Percentiles rank a stretch among this genome's conserved stretches.
These are phyloP conservation scores for Semibalanus balanoides DNA, from an alignment of 1,140 invertebrate species.

Conservation along the genomic window DNA sequence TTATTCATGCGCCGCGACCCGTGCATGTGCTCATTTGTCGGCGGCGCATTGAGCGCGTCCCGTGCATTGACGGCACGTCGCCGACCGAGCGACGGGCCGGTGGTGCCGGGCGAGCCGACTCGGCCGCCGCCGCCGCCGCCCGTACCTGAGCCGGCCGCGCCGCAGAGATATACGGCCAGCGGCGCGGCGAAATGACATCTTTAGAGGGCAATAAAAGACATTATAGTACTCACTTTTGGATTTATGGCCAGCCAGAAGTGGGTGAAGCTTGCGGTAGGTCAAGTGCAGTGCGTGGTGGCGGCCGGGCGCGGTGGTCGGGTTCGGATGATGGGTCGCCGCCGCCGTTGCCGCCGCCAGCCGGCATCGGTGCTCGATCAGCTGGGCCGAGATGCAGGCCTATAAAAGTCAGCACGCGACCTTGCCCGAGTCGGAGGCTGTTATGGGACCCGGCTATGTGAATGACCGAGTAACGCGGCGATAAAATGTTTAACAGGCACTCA, in stretches of 20 bases:
- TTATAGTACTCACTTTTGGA: slow-evolving; percentile 1
- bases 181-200: neutral
- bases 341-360: too few species aligned
- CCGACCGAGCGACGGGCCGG: too few species aligned
- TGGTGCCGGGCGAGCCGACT: too few species aligned
- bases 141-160: neutral
- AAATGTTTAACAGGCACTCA: neutral
- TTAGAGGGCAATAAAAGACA: slow-evolving; percentile 2
- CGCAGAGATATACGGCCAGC: neutral
- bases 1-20: neutral
- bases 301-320: too few species aligned
- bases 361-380: neutral
- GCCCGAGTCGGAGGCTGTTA: neutral
- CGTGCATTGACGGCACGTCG: neutral
- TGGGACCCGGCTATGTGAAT: neutral
- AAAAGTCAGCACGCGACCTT: neutral
- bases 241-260: neutral
- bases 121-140: too few species aligned
- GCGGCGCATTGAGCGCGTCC: neutral
- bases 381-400: neutral
- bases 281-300: neutral
- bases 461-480: neutral
- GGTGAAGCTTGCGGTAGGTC: slow-evolving; percentile 1
- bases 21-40: neutral
- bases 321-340: neutral